These are phyloP conservation scores for Pampus argenteus DNA, from an alignment of 2,797 vertebrate species.

Conservation along the genomic window DNA sequence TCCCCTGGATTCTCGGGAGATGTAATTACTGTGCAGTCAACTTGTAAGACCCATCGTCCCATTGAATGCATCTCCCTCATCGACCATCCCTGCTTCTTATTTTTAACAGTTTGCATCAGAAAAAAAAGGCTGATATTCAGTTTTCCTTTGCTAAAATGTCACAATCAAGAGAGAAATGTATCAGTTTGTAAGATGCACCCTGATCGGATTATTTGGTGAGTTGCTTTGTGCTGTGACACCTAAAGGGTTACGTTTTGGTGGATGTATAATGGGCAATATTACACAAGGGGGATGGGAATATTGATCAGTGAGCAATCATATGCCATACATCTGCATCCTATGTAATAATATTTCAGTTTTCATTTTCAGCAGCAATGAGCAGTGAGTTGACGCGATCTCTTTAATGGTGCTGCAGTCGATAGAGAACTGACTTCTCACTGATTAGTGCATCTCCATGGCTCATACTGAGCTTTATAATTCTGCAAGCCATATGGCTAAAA, in stretches of 20 bases:
- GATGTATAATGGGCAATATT: constrained; percentile 7
- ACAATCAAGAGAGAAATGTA: constrained; percentile 15
- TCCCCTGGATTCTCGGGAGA: constrained; percentile 81
- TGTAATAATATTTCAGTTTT: constrained; percentile 45
- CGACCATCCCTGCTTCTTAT: constrained; percentile 73
- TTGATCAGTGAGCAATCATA: constrained; percentile 56
- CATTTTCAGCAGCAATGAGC: constrained; percentile 48
- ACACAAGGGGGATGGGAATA: constrained; percentile 33
- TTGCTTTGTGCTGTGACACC: constrained; percentile 22
- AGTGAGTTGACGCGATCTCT: constrained; percentile 56
- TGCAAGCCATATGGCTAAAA: constrained; percentile 43
- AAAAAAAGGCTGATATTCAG: constrained; percentile 47
- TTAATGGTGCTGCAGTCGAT: constrained; percentile 62
- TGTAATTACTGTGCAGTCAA: constrained; percentile 85
- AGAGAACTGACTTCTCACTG: constrained; percentile 49
- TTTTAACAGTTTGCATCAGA: constrained; percentile 66
- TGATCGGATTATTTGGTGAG: not conserved
- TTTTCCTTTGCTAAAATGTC: constrained; percentile 43
- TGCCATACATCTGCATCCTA: constrained; percentile 1
- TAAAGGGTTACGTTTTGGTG: not conserved
- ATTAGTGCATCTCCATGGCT: constrained; percentile 54
- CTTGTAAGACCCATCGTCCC: constrained; percentile 78
- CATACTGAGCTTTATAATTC: constrained; percentile 67
- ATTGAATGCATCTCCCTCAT: constrained; percentile 72
- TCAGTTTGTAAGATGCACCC: not conserved